phyloP scores from a whole-genome alignment of 1,140 invertebrate species.

The Neodiprion virginianus region DNA sequence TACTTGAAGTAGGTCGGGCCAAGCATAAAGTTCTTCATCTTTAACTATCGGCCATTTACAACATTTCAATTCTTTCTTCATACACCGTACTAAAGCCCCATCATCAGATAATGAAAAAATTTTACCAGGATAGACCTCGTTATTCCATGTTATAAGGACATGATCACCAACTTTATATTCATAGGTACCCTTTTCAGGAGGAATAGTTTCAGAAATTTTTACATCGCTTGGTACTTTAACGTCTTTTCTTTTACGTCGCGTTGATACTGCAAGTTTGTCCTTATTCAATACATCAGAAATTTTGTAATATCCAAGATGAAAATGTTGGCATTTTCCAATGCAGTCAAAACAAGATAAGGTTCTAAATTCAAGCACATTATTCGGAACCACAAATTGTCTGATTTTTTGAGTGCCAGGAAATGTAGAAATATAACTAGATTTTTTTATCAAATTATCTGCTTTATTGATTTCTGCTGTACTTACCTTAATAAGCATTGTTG shows the following conservation, averaged over 20 bases:
- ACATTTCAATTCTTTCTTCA: conserved; percentile 21
- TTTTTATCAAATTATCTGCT: conserved; percentile 14
- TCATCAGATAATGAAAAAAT: conserved; percentile 20
- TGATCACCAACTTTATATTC: conserved; percentile 20
- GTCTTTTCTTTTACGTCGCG: not conserved
- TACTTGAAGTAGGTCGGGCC: conserved; percentile 15
- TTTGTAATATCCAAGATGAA: conserved; percentile 9
- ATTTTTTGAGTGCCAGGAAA: conserved; percentile 20
- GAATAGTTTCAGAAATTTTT: not conserved
- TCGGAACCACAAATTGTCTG: conserved; percentile 10
- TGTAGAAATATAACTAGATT: conserved; percentile 30
- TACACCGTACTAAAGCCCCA: conserved; percentile 19
- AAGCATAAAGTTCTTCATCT: conserved; percentile 24
- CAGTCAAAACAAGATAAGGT: conserved; percentile 15
- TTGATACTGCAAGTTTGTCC: no score
- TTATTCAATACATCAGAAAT: not conserved
- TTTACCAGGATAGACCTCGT: conserved; percentile 23
- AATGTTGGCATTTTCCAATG: conserved; percentile 13
- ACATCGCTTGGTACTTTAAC: not conserved
- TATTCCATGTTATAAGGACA: conserved; percentile 20
- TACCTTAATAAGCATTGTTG: conserved; percentile 22
- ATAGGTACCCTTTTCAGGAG: not conserved
- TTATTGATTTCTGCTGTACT: not conserved
- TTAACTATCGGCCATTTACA: conserved; percentile 21
- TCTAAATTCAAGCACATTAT: conserved; percentile 11